These are phyloP conservation scores for Prinia subflava DNA, from an alignment of 2,113 vertebrate species.

Conservation along the genomic window DNA sequence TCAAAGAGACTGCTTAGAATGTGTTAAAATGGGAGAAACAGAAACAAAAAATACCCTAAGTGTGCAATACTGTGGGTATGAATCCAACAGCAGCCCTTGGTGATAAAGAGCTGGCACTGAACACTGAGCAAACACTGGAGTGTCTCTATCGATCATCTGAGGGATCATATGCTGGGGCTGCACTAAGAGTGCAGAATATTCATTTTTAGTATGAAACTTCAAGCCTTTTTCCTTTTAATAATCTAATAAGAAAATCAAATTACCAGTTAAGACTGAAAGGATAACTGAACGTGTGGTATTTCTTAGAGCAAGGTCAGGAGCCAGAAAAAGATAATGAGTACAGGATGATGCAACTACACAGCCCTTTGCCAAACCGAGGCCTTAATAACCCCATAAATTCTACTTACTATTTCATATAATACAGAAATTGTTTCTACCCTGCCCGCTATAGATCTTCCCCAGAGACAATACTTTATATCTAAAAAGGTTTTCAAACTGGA, in stretches of 20 bases:
- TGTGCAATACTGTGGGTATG: not conserved
- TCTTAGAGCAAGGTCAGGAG: constrained; percentile 61
- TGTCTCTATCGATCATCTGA: not conserved
- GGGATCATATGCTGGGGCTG: not conserved
- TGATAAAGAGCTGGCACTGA: not conserved
- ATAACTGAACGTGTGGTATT: constrained; percentile 47
- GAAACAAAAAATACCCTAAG: not conserved
- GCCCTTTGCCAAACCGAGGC: constrained; percentile 50
- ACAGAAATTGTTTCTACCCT: not conserved
- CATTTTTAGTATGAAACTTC: not conserved
- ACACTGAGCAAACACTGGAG: not conserved
- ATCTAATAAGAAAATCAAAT: constrained; percentile 38
- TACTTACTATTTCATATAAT: not conserved
- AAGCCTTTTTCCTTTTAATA: constrained; percentile 12
- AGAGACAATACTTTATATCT: not conserved
- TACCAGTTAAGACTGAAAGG: constrained; percentile 11
- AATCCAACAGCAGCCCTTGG: not conserved
- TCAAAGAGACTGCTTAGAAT: not conserved
- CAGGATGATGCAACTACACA: constrained; percentile 64
- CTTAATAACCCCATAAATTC: constrained; percentile 24
- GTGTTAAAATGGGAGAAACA: not conserved
- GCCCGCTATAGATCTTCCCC: not conserved
- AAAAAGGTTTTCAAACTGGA: not conserved
- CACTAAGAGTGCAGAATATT: not conserved
- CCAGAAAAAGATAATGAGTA: constrained; percentile 68